A percentile compares a stretch with the other conserved stretches of the same genome.
These are phyloP conservation scores for Cryptus armator DNA, from an alignment of 2,888 invertebrate species.

Conservation along the genomic window DNA sequence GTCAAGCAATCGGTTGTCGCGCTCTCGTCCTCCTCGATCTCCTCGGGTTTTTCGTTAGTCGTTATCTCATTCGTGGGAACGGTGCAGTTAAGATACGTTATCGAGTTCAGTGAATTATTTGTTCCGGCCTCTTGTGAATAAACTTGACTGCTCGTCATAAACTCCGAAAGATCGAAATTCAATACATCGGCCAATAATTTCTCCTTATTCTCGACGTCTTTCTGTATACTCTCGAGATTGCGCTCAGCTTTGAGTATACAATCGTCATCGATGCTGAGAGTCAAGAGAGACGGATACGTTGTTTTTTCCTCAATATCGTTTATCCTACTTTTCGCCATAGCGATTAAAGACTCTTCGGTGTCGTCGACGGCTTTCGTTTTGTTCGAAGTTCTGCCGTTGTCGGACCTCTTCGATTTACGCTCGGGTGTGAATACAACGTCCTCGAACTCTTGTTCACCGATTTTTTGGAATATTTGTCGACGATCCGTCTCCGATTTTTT, in stretches of 20 bases:
- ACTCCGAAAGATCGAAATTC: constrained; percentile 86
- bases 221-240: constrained; percentile 87
- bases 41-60: constrained; percentile 9
- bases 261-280: constrained; percentile 78
- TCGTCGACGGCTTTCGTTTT: constrained; percentile 50
- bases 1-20: constrained; percentile 56
- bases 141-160: constrained; percentile 78
- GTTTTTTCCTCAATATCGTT: constrained; percentile 73
- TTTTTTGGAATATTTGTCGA: constrained; percentile 89
- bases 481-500: constrained; percentile 82
- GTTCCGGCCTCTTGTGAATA: constrained; percentile 68
- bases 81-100: constrained; percentile 72
- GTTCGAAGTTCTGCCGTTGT: constrained; percentile 62
- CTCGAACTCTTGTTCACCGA: constrained; percentile 91
- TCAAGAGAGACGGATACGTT: constrained; percentile 76
- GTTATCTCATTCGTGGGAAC: constrained; percentile 54
- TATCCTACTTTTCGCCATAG: constrained; percentile 51
- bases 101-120: constrained; percentile 72
- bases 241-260: constrained; percentile 75
- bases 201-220: constrained; percentile 91
- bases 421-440: constrained; percentile 89
- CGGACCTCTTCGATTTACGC: constrained; percentile 81
- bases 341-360: constrained; percentile 58
- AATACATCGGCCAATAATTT: constrained; percentile 90
- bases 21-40: constrained; percentile 39